Conservation (phyloP, 2,888 invertebrate genomes). For the Thereva nobilitata region DNA sequence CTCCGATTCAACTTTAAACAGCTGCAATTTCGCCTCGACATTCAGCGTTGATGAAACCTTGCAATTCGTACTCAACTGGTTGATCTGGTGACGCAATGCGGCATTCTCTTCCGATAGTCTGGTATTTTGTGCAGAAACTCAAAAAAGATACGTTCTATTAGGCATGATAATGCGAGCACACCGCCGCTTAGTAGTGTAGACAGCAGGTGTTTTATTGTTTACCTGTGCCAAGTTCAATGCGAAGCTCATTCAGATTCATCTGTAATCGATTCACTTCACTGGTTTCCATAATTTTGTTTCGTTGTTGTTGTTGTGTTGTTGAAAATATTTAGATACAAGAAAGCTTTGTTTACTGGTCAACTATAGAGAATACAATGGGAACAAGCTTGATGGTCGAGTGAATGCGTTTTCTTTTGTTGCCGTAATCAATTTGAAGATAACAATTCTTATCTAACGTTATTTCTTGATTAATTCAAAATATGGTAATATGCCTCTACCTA, state of each 20-base stretch:
- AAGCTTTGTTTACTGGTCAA: no score
- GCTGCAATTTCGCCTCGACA: conserved; percentile 50
- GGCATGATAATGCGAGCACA: no score
- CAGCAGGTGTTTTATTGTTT: not conserved
- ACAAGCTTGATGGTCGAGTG: no score
- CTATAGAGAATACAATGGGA: no score
- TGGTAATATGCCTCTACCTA: not conserved
- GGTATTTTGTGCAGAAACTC: conserved; percentile 49
- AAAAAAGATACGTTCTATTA: not conserved
- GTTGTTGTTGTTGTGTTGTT: no score
- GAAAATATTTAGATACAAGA: no score
- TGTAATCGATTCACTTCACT: not conserved
- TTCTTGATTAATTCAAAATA: no score
- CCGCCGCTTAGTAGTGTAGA: no score
- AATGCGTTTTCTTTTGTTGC: no score
- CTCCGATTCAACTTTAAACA: conserved; percentile 50
- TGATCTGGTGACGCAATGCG: conserved; percentile 48
- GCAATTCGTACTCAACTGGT: conserved; percentile 45
- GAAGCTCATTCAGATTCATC: conserved; percentile 6
- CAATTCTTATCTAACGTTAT: no score
- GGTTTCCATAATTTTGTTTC: no score
- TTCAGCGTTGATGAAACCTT: conserved; percentile 46
- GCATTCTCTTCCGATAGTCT: conserved; percentile 51
- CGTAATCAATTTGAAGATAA: no score
- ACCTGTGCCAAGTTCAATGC: conserved; percentile 11